Conservation (phyloP, 2,888 invertebrate genomes). For the Smittia aterrima region DNA sequence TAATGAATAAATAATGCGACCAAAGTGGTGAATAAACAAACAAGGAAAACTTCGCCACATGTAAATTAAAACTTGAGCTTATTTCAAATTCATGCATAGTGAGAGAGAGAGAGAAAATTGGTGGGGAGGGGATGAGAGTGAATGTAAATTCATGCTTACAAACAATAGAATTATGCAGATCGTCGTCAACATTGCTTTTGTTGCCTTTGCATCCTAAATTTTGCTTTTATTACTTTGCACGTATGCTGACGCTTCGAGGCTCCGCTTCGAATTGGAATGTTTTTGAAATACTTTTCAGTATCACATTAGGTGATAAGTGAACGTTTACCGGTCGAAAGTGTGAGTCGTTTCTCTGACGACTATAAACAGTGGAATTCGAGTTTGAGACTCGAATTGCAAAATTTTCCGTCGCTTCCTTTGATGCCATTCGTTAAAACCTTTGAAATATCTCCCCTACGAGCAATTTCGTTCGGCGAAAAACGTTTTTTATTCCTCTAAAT, state of each 20-base stretch:
- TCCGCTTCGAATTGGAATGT: no score
- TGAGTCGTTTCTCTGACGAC: no score
- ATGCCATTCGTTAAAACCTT: background rate
- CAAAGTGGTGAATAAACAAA: background rate
- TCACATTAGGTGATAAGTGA: no score
- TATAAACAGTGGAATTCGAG: no score
- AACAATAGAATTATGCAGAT: background rate
- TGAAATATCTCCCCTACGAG: constrained; percentile 27
- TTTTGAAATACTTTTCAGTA: no score
- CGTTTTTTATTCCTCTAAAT: constrained; percentile 29
- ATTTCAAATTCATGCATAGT: background rate
- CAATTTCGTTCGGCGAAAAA: constrained; percentile 18
- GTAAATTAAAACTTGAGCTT: background rate
- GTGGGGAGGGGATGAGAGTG: background rate
- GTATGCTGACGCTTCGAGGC: no score
- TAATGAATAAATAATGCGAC: constrained; percentile 18
- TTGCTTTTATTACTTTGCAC: no score
- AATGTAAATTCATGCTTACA: background rate
- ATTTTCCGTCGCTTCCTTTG: no score
- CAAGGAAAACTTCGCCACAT: background rate
- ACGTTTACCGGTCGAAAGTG: no score
- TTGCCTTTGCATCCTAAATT: background rate
- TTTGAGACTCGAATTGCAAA: no score
- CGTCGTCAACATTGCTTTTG: background rate
- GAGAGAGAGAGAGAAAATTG: background rate